Evolutionary conservation across 35 echinoderm and acorn worm genomes (phyloP).

Genomic region (Diadema setosum): DNA sequence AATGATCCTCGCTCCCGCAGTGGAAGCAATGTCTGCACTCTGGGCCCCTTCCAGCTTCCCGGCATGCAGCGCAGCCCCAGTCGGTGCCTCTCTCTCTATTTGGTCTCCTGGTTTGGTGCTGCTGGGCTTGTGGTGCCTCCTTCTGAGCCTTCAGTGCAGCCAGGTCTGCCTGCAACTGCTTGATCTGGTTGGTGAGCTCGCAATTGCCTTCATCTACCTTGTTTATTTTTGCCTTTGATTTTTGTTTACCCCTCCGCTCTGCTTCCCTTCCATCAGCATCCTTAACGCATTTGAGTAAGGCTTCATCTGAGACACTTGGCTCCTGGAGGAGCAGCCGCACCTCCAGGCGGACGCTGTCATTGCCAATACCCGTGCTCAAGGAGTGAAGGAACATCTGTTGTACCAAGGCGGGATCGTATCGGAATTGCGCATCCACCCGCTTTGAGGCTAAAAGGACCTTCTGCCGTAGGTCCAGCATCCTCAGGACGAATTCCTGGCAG

Average conservation of each 20-base stretch:
- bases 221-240: neutral
- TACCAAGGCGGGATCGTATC: neutral
- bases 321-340: neutral
- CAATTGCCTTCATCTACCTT: neutral
- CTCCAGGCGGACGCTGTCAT: neutral
- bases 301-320: neutral
- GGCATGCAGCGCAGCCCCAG: neutral
- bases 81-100: neutral
- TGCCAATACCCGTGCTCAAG: neutral
- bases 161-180: conserved; percentile 19
- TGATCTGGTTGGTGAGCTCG: neutral
- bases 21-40: neutral
- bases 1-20: neutral
- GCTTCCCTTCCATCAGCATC: neutral
- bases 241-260: neutral
- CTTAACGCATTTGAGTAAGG: neutral
- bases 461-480: neutral
- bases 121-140: neutral
- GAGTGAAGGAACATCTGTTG: neutral
- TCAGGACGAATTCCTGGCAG: neutral
- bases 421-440: neutral
- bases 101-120: neutral
- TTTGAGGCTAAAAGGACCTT: neutral
- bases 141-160: neutral
- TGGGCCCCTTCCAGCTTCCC: neutral